Base-by-base conservation (phyloP, 1,140 invertebrate species). In the Sminthurinus signatus region DNA sequence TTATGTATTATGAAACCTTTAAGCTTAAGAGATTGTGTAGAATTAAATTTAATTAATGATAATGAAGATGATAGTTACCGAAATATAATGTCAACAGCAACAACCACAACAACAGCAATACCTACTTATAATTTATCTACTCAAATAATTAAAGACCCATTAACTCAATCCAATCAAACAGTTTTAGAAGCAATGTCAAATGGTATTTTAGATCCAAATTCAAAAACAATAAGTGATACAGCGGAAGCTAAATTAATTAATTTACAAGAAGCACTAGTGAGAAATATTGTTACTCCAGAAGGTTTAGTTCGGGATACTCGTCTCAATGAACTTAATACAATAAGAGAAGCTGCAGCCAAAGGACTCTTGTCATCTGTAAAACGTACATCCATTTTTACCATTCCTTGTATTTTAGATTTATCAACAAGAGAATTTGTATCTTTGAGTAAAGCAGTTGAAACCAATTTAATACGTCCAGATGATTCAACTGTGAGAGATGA, bases 181-280 rank as follows among this genome's bases (percentile, higher is more conserved):
- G 85, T 97, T 64, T 76, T 89, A 51, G 87, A 95, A 77, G 88
- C 92, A 5, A 85, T 95, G 54, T 83, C 84, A 12, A 80, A 80
- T 27, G 93, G 93, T n/a, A 83, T 96, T 46, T 77, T 97, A 28
- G 93, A 96, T 77, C 82, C 83, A 17, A 86, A 93, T 75, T 80
- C 88, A 42, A 89, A 91, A 79, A 92, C 88, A 67, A 82, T 97
- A 64, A 83, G 88, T 29, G 86, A 94, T 74, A 83, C 83, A n/a
- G 84, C 83, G 60, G 74, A 74, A 27, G 85, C 84, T 25, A 88
- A 91, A 75, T 88, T 86, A 74, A 81, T 98, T 44, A 92, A 87
- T 73, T 86, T 97, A 67, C 91, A 94, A 76, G 83, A 85, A 63
- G 93, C 94, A 50, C 75, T 94, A 52, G 81, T 84, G 52, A 87